Evolutionary conservation across 2,888 invertebrate genomes (phyloP).

Genomic region (Nomada hirtipes): DNA sequence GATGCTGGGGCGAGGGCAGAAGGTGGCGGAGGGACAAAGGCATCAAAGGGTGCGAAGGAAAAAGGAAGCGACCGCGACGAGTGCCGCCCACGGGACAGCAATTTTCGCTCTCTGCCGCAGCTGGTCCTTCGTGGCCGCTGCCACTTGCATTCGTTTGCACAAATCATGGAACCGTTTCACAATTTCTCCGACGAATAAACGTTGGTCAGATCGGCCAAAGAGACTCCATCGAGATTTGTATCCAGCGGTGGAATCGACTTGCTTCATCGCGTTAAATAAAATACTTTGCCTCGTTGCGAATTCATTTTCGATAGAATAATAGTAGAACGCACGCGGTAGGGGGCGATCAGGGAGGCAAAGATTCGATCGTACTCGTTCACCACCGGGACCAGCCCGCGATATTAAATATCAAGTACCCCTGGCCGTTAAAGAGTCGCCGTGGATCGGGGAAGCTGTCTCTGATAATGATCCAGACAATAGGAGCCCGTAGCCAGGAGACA

Average conservation of each 20-base stretch:
- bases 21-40: constrained; percentile 49
- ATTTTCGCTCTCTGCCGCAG: constrained; percentile 69
- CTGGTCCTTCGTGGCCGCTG: constrained; percentile 41
- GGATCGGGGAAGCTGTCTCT: constrained; percentile 3
- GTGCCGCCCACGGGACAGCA: constrained; percentile 58
- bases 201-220: constrained; percentile 38
- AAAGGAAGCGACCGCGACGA: constrained; percentile 41
- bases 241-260: neutral
- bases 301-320: too few relatives aligned
- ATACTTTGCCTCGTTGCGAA: neutral
- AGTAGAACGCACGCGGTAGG: too few relatives aligned
- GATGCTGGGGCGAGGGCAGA: constrained; percentile 3
- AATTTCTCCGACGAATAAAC: constrained; percentile 52
- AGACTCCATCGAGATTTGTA: constrained; percentile 20
- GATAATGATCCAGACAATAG: constrained; percentile 51
- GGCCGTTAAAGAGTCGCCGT: constrained; percentile 17
- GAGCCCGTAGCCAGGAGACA: constrained; percentile 49
- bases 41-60: constrained; percentile 63
- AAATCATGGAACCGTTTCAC: constrained; percentile 51
- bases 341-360: too few relatives aligned
- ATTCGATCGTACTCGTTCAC: neutral
- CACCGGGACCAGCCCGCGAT: neutral
- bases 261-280: neutral
- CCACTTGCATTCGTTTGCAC: constrained; percentile 63
- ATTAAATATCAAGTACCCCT: neutral